phyloP scores from a whole-genome alignment of 2,113 vertebrate genomes.

The Corythaeola cristata region DNA sequence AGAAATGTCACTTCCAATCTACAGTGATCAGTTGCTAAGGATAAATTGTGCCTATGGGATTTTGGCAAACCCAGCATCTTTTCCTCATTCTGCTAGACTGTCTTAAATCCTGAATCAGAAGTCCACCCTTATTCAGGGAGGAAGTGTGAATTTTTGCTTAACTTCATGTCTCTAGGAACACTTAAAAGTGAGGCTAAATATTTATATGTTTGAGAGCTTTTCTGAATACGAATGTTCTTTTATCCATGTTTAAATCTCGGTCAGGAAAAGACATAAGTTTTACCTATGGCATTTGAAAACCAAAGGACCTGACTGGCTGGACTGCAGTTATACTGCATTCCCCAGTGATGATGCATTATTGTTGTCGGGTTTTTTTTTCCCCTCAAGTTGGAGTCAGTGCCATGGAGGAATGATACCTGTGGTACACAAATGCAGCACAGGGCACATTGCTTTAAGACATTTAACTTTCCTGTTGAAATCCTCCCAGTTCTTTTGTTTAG shows the following conservation, averaged over 20 bases:
- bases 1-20: conserved; percentile 33
- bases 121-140: not conserved
- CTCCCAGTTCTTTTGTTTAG: not conserved
- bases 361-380: fast-evolving
- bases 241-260: not conserved
- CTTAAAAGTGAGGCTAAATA: conserved; percentile 6
- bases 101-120: conserved; percentile 34
- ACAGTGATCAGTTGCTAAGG: conserved; percentile 13
- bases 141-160: conserved; percentile 18
- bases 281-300: not conserved
- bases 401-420: not conserved
- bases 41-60: conserved; percentile 37
- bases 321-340: not conserved
- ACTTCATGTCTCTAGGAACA: not conserved
- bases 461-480: not conserved
- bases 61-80: conserved; percentile 21
- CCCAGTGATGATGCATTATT: not conserved
- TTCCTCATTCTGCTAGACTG: not conserved
- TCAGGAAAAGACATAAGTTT: not conserved
- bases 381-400: not conserved
- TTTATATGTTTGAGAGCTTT: not conserved
- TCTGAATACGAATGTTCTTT: not conserved
- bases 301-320: not conserved
- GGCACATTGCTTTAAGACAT: not conserved
- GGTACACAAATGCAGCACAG: not conserved